phyloP scores from a whole-genome alignment of 2,888 invertebrate genomes.

The Conus canariensis region DNA sequence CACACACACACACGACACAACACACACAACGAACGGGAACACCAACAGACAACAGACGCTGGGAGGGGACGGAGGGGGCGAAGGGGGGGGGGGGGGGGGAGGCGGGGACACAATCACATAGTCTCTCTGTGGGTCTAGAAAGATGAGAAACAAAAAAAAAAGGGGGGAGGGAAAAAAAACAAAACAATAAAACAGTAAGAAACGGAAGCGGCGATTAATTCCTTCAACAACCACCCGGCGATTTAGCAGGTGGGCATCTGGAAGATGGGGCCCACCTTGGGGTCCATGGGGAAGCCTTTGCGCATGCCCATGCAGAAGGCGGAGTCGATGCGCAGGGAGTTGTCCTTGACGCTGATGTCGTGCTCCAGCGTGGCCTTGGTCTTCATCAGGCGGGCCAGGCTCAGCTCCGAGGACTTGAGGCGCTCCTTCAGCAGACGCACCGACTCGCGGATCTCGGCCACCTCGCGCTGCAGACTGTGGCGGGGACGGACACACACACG shows the following conservation, averaged over 20 bases:
- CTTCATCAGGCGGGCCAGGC: conserved; percentile 84
- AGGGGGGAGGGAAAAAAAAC: too few relatives aligned
- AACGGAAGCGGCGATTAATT: too few relatives aligned
- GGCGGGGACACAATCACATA: too few relatives aligned
- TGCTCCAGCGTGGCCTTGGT: conserved; percentile 91
- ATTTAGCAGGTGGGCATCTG: conserved; percentile 74
- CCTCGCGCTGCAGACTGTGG: conserved; percentile 89
- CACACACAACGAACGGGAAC: too few relatives aligned
- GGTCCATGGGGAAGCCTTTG: conserved; percentile 88
- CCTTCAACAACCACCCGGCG: too few relatives aligned
- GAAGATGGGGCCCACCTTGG: conserved; percentile 77
- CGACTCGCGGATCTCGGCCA: conserved; percentile 90
- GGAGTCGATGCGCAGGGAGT: conserved; percentile 93
- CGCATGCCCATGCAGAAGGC: conserved; percentile 95
- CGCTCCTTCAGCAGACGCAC: conserved; percentile 90
- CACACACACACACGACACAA: too few relatives aligned
- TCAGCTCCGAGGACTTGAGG: conserved; percentile 82
- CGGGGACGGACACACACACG: neutral
- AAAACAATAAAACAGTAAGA: too few relatives aligned
- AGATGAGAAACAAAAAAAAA: too few relatives aligned
- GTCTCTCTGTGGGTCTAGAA: too few relatives aligned
- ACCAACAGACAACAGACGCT: too few relatives aligned
- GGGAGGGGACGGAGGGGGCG: too few relatives aligned
- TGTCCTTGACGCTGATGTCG: conserved; percentile 91
- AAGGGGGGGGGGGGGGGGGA: too few relatives aligned